Conservation (phyloP, 2,888 invertebrate genomes). For the Andricus curvator region DNA sequence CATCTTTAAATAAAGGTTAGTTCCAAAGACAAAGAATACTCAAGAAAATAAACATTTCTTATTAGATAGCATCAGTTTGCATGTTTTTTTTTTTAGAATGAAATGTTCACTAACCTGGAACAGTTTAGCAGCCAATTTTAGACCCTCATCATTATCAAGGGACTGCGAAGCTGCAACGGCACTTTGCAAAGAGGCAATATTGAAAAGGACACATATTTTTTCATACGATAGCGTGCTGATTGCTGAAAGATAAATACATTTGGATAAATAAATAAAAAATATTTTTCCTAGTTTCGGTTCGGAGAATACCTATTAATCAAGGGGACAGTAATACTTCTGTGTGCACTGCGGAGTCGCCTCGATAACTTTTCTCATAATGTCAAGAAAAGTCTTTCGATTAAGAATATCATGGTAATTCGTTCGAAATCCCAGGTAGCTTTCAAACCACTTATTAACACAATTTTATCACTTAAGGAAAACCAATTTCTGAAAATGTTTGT, state of each 20-base stretch:
- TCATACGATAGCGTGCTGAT: conserved; percentile 94
- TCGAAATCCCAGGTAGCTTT: too few relatives aligned
- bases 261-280: not conserved
- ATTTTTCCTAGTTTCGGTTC: too few relatives aligned
- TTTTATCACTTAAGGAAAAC: too few relatives aligned
- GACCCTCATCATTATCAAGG: conserved; percentile 93
- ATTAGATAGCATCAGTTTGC: not conserved
- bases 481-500: too few relatives aligned
- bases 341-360: too few relatives aligned
- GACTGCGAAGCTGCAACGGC: conserved; percentile 91
- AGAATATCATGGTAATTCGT: too few relatives aligned
- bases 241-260: conserved; percentile 80
- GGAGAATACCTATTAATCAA: too few relatives aligned
- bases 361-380: too few relatives aligned
- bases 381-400: too few relatives aligned
- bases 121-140: conserved; percentile 94
- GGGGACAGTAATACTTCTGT: too few relatives aligned
- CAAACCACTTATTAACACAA: too few relatives aligned
- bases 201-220: conserved; percentile 96
- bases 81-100: not conserved
- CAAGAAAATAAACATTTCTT: not conserved
- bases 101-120: conserved; percentile 84
- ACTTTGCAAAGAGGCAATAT: conserved; percentile 96
- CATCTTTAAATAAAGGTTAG: not conserved
- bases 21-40: not conserved